Percentiles rank a stretch among this genome's conserved stretches.
phyloP scores from a whole-genome alignment of 2,888 invertebrate species.

The Ommatoiulus sabulosus region DNA sequence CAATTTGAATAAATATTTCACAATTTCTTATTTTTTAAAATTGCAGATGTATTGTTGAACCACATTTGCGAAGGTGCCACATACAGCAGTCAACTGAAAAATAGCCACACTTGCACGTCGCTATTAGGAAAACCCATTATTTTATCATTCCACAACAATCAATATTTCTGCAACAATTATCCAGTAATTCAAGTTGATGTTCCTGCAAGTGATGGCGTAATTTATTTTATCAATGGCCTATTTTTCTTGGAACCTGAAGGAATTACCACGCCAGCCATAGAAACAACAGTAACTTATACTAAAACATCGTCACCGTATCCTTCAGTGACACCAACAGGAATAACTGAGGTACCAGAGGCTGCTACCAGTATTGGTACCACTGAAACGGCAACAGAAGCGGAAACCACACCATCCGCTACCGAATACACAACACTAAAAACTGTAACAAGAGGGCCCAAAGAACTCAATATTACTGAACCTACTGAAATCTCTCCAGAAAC shows the following conservation, averaged over 20 bases:
- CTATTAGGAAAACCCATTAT: conserved; percentile 26
- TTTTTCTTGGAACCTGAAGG: background rate
- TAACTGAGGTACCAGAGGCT: background rate
- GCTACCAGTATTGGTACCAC: background rate
- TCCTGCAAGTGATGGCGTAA: conserved; percentile 55
- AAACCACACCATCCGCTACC: background rate
- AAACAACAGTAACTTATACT: background rate
- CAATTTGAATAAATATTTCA: background rate
- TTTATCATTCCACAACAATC: conserved; percentile 26
- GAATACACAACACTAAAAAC: conserved; percentile 32
- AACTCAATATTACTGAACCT: background rate
- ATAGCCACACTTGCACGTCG: conserved; percentile 45
- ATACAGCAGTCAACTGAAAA: conserved; percentile 52
- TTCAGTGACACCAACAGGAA: conserved; percentile 36
- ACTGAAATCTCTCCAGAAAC: conserved; percentile 34
- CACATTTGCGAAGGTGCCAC: conserved; percentile 48
- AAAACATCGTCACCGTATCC: background rate
- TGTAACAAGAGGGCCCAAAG: background rate
- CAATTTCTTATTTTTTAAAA: background rate
- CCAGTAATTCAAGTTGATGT: conserved; percentile 53
- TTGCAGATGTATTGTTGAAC: conserved; percentile 47
- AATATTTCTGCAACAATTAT: conserved; percentile 49
- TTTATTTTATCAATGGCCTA: conserved; percentile 52
- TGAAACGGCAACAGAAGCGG: background rate
- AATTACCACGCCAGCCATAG: background rate